Evolutionary conservation across 2,888 invertebrate species (phyloP), one percentile per base, ranked within the genome.

Genomic region (Petrolisthes manimaculis): DNA sequence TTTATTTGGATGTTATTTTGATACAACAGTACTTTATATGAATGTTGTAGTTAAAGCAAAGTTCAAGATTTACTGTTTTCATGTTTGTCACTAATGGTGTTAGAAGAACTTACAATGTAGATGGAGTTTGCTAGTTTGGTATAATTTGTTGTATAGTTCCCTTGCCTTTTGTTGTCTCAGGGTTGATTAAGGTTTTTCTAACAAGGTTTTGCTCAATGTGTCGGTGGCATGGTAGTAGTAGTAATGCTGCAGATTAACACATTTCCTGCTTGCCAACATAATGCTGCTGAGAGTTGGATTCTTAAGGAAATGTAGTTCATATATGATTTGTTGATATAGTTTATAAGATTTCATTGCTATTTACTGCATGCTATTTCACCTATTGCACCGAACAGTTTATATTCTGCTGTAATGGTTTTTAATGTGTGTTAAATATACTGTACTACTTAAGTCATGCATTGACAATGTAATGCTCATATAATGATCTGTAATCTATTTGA

Each of bases 151-250:
- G 37, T 81, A 24, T 75, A 75, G 24, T 54, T 81, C 81, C 77
- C 78, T 86, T 81, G 80, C 86, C 81, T 75, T 81, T 71, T 61
- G 54, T 81, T 80, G 61, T 61, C 80, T 81, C 80, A 85, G 85
- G 85, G 75, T 77, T 78, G 69, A 85, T 67, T n/a, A 71, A 56
- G 79, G 69, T 69, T 85, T 85, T 75, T 85, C 24, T 79, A 71
- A 53, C 67, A 21, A 79, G 67, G 55, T 53, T 69, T 85, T 85
- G 85, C 85, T 85, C 85, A 85, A 82, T 56, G 82, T 69, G 82
- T 82, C 67, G 67, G 37, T 82, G 71, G 71, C 71, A 71, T 71
- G 71, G 71, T 71, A 71, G 71, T 21, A n/a, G 71, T 71, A 71
- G 71, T 71, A 21, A 18, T n/a, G 61, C 71, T 37, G 37, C 37